A percentile compares a stretch with the other conserved stretches of the same genome.
These are phyloP conservation scores for Heliothis subflexa DNA, from an alignment of 1,140 invertebrate species.

Conservation along the genomic window DNA sequence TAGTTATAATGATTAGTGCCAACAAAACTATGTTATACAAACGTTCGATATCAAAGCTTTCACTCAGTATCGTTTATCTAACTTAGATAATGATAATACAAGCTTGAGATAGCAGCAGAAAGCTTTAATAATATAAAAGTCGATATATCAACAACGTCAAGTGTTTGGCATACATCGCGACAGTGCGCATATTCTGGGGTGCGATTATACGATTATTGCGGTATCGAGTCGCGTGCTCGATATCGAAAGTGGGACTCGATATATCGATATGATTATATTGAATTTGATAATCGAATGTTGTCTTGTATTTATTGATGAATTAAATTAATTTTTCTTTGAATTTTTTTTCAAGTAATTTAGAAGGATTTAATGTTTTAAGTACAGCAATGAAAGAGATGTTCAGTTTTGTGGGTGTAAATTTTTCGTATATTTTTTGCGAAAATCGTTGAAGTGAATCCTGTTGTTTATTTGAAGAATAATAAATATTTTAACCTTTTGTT, in stretches of 20 bases:
- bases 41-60: constrained; percentile 74
- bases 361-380: too few species aligned
- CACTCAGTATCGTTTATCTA: constrained; percentile 74
- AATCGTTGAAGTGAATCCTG: too few species aligned
- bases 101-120: constrained; percentile 77
- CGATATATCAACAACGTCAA: constrained; percentile 61
- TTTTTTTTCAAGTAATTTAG: too few species aligned
- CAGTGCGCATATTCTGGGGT: constrained; percentile 47
- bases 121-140: constrained; percentile 70
- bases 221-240: not conserved
- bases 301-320: too few species aligned
- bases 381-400: too few species aligned
- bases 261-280: too few species aligned
- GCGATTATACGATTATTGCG: constrained; percentile 14
- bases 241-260: not conserved
- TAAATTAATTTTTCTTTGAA: too few species aligned
- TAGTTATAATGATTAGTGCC: not conserved
- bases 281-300: too few species aligned
- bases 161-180: constrained; percentile 56
- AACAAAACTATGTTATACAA: constrained; percentile 30
- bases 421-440: too few species aligned
- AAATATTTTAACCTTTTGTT: too few species aligned
- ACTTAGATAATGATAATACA: constrained; percentile 73
- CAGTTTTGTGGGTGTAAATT: too few species aligned
- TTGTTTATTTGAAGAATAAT: too few species aligned